A percentile compares a stretch with the other conserved stretches of the same genome.
Conservation (phyloP, 1,140 invertebrate species). For the Pogonomyrmex barbatus region DNA sequence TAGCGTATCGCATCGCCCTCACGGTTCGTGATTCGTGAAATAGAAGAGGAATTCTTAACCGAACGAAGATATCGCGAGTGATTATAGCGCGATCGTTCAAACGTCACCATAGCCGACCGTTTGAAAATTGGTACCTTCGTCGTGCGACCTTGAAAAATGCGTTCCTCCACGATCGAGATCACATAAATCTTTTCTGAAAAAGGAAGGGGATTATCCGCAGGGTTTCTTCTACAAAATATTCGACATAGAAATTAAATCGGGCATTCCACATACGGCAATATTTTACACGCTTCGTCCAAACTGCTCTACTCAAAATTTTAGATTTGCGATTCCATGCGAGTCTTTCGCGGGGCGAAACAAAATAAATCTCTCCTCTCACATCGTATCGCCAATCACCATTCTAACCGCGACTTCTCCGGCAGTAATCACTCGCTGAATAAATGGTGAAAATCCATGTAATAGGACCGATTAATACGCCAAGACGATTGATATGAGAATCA, state of each 20-base stretch:
- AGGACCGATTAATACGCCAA: constrained; percentile 71
- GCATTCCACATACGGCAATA: neutral
- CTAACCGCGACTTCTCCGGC: constrained; percentile 38
- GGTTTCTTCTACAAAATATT: constrained; percentile 9
- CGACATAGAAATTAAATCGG: constrained; percentile 28
- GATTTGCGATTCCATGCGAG: neutral
- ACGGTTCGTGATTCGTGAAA: constrained; percentile 65
- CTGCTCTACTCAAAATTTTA: neutral
- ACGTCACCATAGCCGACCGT: constrained; percentile 63
- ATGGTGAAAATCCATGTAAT: constrained; percentile 71
- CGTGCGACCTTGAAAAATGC: constrained; percentile 49
- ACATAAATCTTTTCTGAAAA: constrained; percentile 48
- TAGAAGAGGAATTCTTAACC: constrained; percentile 63
- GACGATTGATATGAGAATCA: constrained; percentile 73
- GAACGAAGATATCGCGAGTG: constrained; percentile 69
- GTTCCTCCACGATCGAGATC: constrained; percentile 47
- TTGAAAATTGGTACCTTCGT: constrained; percentile 68
- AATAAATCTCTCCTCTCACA: neutral
- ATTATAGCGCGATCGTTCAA: constrained; percentile 69
- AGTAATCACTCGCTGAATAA: constrained; percentile 67
- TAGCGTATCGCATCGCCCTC: constrained; percentile 69
- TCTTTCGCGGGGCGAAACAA: neutral
- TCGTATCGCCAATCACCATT: constrained; percentile 13
- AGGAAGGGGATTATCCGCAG: neutral
- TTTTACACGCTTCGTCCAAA: neutral